These are phyloP conservation scores for Andricus grossulariae DNA, from an alignment of 1,140 invertebrate species.

Conservation along the genomic window DNA sequence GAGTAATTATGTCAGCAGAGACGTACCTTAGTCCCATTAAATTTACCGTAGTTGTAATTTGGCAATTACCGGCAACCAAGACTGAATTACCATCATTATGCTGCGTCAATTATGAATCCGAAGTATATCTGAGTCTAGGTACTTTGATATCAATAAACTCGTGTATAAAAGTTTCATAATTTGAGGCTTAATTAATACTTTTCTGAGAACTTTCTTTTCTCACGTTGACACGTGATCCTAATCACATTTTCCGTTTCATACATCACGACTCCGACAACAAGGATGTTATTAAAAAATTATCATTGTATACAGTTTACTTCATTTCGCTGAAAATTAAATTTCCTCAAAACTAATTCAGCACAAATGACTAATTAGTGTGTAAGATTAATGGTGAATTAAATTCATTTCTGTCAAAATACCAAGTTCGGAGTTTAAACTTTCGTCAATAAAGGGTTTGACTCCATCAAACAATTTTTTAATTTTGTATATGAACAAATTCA, in stretches of 20 bases:
- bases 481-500: no score
- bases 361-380: not conserved
- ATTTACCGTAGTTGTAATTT: constrained; percentile 25
- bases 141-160: constrained; percentile 24
- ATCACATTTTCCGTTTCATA: constrained; percentile 18
- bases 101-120: constrained; percentile 11
- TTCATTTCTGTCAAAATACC: no score
- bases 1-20: not conserved
- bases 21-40: constrained; percentile 15
- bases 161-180: constrained; percentile 22
- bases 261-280: not conserved
- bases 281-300: constrained; percentile 25
- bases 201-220: constrained; percentile 23
- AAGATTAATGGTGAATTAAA: not conserved
- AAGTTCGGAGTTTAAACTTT: no score
- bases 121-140: constrained; percentile 17
- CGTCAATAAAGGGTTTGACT: no score
- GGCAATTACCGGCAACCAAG: constrained; percentile 22
- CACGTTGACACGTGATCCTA: constrained; percentile 18
- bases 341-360: not conserved
- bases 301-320: not conserved
- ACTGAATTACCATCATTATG: constrained; percentile 17
- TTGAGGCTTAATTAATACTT: constrained; percentile 12
- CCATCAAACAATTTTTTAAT: no score
- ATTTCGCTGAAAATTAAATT: constrained; percentile 9